Evolutionary conservation across 2,888 invertebrate species (phyloP), one percentile per base, ranked within the genome.

Genomic region (Polyploca ridens): DNA sequence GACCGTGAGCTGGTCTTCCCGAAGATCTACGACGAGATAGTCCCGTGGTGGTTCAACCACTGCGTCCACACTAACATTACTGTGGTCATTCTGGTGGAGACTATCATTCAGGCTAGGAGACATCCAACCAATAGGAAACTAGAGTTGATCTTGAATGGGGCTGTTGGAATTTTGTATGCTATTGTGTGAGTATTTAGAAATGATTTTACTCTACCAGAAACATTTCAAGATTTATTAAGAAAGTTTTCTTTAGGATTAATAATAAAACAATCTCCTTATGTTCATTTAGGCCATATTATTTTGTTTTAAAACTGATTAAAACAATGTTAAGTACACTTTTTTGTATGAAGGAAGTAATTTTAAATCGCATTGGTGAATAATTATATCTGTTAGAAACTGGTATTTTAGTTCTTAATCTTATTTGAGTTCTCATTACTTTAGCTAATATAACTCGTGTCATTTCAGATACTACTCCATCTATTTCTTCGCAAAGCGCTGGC

Each of bases 21-120:
- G 0, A 72, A 77, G 65, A 84, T 90, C 13, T 90, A 94, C 76
- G 95, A 95, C 73, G 77, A 82, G 63, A 86, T 95, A 14, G 89
- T 95, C 0, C 95, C 95, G 0, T 88, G 90, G 84, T 95, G 95
- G 94, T 89, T 95, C 78, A 95, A 95, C 85, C 95, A 95, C 71
- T 93, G 94, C 67, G 90, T 95, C 41, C 95, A 95, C 81, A 94
- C 95, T 0, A 91, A 93, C 75, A 95, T 95, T 62, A 70, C 91
- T 0, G 77, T 94, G 0, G 88, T 95, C 16, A 74, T 95, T 2
- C 67, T 92, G 4, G 69, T 94, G 3, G 95, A 95, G 71, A 88
- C 94, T 0, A 33, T 93, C 0, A 86, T 94, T n/a, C 88, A 87
- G 58, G 73, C 89, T 0, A 77, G 92, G 46, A 77, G 90, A 60